Evolutionary conservation across 2,797 vertebrate species (phyloP).

Genomic region (Valencia hispanica): DNA sequence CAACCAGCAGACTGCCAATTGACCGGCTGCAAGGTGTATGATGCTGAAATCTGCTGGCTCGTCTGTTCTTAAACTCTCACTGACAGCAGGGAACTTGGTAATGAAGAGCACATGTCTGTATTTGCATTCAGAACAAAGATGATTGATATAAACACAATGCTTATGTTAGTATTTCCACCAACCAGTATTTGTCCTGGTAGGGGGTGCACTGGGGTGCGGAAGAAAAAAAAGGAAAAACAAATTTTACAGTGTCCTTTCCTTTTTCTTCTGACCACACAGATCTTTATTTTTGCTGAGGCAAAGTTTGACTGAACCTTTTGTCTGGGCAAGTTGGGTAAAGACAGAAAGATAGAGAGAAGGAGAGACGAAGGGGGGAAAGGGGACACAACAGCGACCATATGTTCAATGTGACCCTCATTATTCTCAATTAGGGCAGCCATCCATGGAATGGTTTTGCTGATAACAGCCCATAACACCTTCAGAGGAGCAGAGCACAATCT

Average conservation of each 20-base stretch:
- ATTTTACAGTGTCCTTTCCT: conserved; percentile 70
- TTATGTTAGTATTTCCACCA: conserved; percentile 63
- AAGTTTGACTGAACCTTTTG: conserved; percentile 83
- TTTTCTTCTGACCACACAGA: conserved; percentile 54
- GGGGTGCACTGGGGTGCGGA: too few species aligned
- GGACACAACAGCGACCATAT: conserved; percentile 88
- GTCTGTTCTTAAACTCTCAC: conserved; percentile 67
- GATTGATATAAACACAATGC: conserved; percentile 73
- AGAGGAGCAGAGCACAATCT: conserved; percentile 73
- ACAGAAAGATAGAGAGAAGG: conserved; percentile 56
- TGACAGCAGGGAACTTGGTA: conserved; percentile 75
- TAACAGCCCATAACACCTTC: conserved; percentile 86
- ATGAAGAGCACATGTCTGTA: conserved; percentile 67
- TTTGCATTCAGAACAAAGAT: conserved; percentile 70
- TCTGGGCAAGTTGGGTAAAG: conserved; percentile 63
- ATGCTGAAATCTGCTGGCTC: conserved; percentile 73
- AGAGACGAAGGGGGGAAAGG: conserved; percentile 76
- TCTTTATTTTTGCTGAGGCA: conserved; percentile 70
- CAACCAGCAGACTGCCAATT: conserved; percentile 61
- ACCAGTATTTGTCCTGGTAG: conserved; percentile 57
- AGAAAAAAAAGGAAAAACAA: conserved; percentile 59
- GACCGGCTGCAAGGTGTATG: conserved; percentile 48
- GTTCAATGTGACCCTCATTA: conserved; percentile 92
- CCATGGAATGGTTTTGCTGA: conserved; percentile 88
- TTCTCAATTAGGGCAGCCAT: conserved; percentile 91